Base-by-base conservation (phyloP, 2,888 invertebrate species). In the Lithophane semibrunnea region DNA sequence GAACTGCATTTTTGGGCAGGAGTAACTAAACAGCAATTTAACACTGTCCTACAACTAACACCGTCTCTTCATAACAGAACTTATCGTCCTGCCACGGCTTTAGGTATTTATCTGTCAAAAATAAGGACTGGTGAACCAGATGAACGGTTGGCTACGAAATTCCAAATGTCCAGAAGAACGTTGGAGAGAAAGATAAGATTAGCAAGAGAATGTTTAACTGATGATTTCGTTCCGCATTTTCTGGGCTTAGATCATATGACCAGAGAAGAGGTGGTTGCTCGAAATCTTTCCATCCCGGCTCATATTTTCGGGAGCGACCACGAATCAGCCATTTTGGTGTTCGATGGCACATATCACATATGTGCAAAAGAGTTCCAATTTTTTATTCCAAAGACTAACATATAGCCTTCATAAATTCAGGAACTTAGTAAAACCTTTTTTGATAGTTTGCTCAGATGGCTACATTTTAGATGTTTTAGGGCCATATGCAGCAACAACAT, bases 401-500 rank as follows among this genome's bases (percentile, higher is more conserved):
- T 37, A 37, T 37, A 37, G 37, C 37, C 37, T 37, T 37, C 37
- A 37, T 47, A 47, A 47, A 47, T 47, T 47, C 47, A 47, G 47
- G 47, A 47, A 47, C 47, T 60, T 71, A 58, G 60, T 66, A 47
- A 77, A 77, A 71, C 77, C 72, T 54, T 72, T 72, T 67, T 68
- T 77, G 65, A 65, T 77, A 67, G 77, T 77, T 47, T 77, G 77
- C 65, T 67, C 72, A 66, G 77, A 77, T 77, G 77, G 68, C 44
- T 69, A 73, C 63, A 77, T 73, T 69, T 44, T 69, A 29, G 73
- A 74, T 60, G 60, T 65, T 42, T 69, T 75, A 70, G 75, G 75
- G 44, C 75, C 75, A 69, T 75, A 75, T 75, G 66, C 75, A 75
- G 69, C 63, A 75, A 75, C 61, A 61, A 75, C 75, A 47, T 68